phyloP scores from a whole-genome alignment of 64 coral and sea anemone genomes.

The Porites australiensis region DNA sequence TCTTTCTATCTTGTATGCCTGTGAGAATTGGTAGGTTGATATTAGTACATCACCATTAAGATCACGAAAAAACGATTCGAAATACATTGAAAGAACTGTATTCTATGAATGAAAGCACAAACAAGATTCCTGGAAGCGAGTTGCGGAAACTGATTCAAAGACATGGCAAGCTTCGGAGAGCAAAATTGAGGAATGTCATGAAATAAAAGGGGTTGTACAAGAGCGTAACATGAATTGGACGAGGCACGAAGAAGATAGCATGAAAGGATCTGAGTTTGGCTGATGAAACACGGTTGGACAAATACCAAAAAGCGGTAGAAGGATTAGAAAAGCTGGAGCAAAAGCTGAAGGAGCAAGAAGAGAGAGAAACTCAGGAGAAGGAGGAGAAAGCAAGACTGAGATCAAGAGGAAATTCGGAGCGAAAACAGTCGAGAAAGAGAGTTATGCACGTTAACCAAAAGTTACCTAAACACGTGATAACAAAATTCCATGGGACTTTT shows the following conservation, averaged over 20 bases:
- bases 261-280: background rate
- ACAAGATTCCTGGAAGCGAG: slow-evolving; percentile 11
- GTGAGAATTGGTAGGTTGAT: too few species aligned
- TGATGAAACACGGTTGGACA: background rate
- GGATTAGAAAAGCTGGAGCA: slow-evolving; percentile 15
- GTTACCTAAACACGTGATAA: slow-evolving; percentile 64
- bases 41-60: background rate
- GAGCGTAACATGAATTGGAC: background rate
- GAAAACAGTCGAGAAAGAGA: slow-evolving; percentile 30
- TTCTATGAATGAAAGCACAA: slow-evolving; percentile 4
- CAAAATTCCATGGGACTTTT: slow-evolving; percentile 61
- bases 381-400: slow-evolving; percentile 8
- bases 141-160: slow-evolving; percentile 40
- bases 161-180: slow-evolving; percentile 33
- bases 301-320: slow-evolving; percentile 17
- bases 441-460: slow-evolving; percentile 32
- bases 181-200: slow-evolving; percentile 42
- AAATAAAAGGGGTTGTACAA: slow-evolving; percentile 1
- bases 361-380: slow-evolving; percentile 21
- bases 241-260: slow-evolving; percentile 11
- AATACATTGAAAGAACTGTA: slow-evolving; percentile 61
- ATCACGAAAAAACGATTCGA: slow-evolving; percentile 42
- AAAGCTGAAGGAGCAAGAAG: background rate
- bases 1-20: too few species aligned
- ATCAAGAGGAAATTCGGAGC: slow-evolving; percentile 8